These are phyloP conservation scores for Uropetala carovei DNA, from an alignment of 2,888 invertebrate species.

Conservation along the genomic window DNA sequence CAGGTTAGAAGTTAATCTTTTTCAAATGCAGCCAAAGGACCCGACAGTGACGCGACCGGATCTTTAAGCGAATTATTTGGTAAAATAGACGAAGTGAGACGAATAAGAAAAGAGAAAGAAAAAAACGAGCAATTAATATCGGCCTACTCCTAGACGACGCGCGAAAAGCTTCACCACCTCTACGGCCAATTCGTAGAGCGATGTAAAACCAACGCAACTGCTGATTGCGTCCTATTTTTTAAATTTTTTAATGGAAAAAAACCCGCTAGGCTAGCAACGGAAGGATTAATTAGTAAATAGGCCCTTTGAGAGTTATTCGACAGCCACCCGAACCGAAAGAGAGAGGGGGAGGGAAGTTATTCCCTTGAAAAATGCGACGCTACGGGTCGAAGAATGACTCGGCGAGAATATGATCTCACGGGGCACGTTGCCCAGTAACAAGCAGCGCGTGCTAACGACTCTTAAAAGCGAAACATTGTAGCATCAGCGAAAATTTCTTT, in stretches of 20 bases:
- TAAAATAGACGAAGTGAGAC: too few species aligned
- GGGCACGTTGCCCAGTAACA: not conserved
- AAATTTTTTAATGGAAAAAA: too few species aligned
- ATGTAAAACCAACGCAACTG: not conserved
- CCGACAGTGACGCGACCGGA: too few species aligned
- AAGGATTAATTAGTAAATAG: constrained; percentile 13
- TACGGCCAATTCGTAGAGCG: not conserved
- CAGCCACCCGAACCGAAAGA: not conserved
- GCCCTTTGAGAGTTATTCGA: not conserved
- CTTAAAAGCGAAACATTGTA: constrained; percentile 20
- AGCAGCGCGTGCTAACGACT: not conserved
- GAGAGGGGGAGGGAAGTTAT: too few species aligned
- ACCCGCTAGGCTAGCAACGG: not conserved
- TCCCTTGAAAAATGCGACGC: not conserved
- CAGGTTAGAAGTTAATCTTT: too few species aligned
- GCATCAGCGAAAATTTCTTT: not conserved
- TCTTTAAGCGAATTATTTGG: too few species aligned
- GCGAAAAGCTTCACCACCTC: not conserved
- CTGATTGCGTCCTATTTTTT: not conserved
- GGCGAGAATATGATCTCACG: not conserved
- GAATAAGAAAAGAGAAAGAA: too few species aligned
- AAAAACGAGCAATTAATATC: not conserved
- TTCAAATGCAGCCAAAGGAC: too few species aligned
- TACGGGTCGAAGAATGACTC: not conserved
- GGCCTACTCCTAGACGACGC: not conserved